phyloP scores from a whole-genome alignment of 1,140 invertebrate genomes.

The Aphaenogaster rudis region DNA sequence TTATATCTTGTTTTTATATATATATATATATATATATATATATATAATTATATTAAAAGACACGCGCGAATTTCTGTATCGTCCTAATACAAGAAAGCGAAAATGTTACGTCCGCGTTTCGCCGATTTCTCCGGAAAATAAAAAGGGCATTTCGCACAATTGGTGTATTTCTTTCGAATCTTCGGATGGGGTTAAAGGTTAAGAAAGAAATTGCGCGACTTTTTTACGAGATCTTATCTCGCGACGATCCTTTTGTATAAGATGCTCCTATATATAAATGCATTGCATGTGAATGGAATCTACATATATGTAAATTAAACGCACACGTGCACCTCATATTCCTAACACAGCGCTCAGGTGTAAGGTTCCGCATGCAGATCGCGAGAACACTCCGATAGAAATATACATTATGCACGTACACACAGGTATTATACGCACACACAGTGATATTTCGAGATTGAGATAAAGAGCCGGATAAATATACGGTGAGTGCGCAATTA shows the following conservation, averaged over 20 bases:
- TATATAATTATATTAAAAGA: neutral
- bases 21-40: too few relatives aligned
- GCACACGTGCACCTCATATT: conserved; percentile 42
- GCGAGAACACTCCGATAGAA: conserved; percentile 10
- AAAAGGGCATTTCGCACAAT: neutral
- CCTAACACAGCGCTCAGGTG: conserved; percentile 5
- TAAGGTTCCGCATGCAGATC: conserved; percentile 12
- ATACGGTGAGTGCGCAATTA: conserved; percentile 21
- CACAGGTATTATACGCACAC: too few relatives aligned
- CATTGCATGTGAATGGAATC: conserved; percentile 46
- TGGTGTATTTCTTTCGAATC: neutral
- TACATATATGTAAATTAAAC: conserved; percentile 65
- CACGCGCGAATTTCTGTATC: neutral
- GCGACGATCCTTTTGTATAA: neutral
- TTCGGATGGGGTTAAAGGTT: conserved; percentile 41
- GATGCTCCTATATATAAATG: conserved; percentile 29
- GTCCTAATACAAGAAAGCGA: neutral
- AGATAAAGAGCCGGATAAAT: conserved; percentile 41
- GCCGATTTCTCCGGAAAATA: conserved; percentile 19
- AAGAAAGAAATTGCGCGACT: conserved; percentile 42
- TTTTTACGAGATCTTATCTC: conserved; percentile 21
- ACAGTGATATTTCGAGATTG: conserved; percentile 24
- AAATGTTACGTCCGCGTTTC: neutral
- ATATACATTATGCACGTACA: neutral
- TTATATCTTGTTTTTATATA: neutral